Conservation (phyloP, 2,797 vertebrate genomes). For the Enteromius unitaeniatus region DNA sequence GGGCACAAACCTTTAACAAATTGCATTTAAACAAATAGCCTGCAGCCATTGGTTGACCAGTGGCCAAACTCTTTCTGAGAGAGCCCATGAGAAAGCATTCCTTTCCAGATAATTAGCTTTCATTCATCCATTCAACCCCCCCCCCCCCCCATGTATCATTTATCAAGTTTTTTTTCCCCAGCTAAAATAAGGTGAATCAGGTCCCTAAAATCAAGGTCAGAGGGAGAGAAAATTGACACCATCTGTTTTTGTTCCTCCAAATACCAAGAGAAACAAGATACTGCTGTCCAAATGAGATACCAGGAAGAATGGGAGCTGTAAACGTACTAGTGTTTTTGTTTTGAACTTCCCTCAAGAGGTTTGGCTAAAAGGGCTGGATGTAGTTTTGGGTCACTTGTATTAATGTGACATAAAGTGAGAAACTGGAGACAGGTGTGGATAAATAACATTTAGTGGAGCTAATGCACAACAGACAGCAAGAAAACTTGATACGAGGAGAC, state of each 20-base stretch:
- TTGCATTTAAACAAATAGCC: conserved; percentile 32
- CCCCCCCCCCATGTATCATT: not conserved
- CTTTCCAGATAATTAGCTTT: conserved; percentile 50
- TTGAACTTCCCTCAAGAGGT: conserved; percentile 3
- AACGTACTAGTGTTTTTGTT: not conserved
- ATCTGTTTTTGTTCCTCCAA: not conserved
- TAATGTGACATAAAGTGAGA: not conserved
- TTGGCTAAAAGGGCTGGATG: not conserved
- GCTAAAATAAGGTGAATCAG: not conserved
- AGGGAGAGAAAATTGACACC: not conserved
- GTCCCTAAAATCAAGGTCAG: not conserved
- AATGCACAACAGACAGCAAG: not conserved
- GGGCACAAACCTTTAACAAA: conserved; percentile 23
- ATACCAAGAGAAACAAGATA: conserved; percentile 10
- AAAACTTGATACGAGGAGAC: conserved; percentile 3
- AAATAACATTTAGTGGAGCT: not conserved
- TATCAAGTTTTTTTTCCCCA: not conserved
- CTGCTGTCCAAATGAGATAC: not conserved
- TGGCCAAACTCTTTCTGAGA: conserved; percentile 22
- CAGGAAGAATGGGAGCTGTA: not conserved
- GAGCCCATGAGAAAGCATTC: conserved; percentile 41
- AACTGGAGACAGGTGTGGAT: conserved; percentile 21
- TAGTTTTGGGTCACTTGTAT: conserved; percentile 19
- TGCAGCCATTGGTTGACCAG: conserved; percentile 26
- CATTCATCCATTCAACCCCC: not conserved